Percentiles rank a stretch among this genome's conserved stretches.
Evolutionary conservation across 1,140 invertebrate genomes (phyloP).

Genomic region (Linepithema humile): DNA sequence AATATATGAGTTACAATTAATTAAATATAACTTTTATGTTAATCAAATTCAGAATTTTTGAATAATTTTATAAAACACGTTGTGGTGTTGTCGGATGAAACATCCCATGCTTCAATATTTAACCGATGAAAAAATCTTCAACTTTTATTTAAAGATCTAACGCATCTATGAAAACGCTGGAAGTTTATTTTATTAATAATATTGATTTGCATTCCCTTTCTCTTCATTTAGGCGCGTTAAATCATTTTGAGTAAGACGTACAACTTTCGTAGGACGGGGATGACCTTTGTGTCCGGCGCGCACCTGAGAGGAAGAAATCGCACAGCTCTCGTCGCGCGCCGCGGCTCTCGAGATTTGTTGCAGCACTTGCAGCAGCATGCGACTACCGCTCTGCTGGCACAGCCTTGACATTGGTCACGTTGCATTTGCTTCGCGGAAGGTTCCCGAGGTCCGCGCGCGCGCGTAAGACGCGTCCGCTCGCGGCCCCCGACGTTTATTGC

Average conservation of each 20-base stretch:
- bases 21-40: background rate
- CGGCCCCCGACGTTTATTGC: constrained; percentile 44
- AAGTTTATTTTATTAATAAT: background rate
- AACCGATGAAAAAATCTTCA: no score
- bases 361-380: constrained; percentile 54
- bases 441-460: constrained; percentile 56
- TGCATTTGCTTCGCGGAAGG: constrained; percentile 70
- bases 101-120: no score
- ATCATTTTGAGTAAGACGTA: background rate
- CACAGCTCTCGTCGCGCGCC: constrained; percentile 30
- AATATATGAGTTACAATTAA: background rate
- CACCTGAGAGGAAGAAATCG: constrained; percentile 38
- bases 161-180: no score
- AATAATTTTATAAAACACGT: no score
- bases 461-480: constrained; percentile 42
- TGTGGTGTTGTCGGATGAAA: no score
- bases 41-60: background rate
- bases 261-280: constrained; percentile 2
- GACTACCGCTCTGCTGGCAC: constrained; percentile 52
- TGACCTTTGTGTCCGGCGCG: constrained; percentile 20
- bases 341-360: constrained; percentile 61
- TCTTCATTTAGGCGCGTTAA: no score
- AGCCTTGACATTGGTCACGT: constrained; percentile 74
- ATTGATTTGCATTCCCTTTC: no score
- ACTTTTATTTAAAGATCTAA: no score